These are phyloP conservation scores for Brachionus angularis DNA, from an alignment of 1,140 invertebrate genomes.

Conservation along the genomic window DNA sequence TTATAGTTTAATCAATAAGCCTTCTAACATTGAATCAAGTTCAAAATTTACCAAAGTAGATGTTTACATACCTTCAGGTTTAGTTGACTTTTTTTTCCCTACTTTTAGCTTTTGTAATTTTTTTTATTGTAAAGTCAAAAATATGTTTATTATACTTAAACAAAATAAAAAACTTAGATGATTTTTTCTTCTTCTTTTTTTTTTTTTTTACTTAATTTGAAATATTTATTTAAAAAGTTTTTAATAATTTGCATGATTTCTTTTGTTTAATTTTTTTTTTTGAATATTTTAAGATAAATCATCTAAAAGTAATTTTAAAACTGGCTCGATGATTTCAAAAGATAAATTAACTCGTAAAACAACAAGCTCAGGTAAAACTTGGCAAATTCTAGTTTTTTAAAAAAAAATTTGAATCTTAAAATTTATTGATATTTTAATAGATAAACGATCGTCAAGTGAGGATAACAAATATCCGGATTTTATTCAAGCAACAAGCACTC, in stretches of 20 bases:
- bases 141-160: no score
- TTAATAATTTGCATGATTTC: no score
- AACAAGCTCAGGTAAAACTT: not conserved
- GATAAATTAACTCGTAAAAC: conserved; percentile 28
- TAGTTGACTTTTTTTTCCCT: not conserved
- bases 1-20: no score
- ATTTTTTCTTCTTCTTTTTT: no score
- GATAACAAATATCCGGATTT: conserved; percentile 6
- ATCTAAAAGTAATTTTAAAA: not conserved
- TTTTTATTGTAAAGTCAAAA: no score
- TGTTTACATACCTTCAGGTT: conserved; percentile 14
- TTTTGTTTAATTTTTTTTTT: no score
- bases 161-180: no score
- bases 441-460: conserved; percentile 5
- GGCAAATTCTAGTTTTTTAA: not conserved
- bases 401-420: not conserved
- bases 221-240: no score
- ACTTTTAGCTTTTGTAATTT: no score
- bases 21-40: not conserved
- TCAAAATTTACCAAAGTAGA: conserved; percentile 20
- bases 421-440: not conserved
- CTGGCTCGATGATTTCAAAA: not conserved
- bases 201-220: no score
- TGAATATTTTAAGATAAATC: no score
- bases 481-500: not conserved